These are phyloP conservation scores for Hydrolagus affinis DNA, from an alignment of 2,113 vertebrate genomes.

Conservation along the genomic window DNA sequence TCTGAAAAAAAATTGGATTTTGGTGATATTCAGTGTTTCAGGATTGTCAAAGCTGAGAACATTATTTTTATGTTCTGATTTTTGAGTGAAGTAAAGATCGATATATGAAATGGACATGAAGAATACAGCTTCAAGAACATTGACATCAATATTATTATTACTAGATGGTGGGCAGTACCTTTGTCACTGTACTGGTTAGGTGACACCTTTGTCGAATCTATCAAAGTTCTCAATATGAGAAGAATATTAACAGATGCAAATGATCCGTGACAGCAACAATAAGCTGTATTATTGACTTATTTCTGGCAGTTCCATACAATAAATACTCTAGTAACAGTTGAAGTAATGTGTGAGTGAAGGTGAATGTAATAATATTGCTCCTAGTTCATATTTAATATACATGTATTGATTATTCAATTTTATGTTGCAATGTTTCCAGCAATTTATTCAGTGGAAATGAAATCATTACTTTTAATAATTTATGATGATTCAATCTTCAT, in stretches of 20 bases:
- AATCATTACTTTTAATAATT: constrained; percentile 4
- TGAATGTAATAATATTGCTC: neutral
- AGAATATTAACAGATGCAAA: neutral
- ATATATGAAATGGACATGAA: neutral
- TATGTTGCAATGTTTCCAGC: neutral
- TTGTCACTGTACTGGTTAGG: too few species aligned
- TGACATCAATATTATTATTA: neutral
- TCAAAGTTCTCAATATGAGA: neutral
- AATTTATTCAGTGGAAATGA: neutral
- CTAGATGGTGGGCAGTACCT: too few species aligned
- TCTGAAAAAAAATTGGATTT: too few species aligned
- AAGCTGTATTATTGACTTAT: neutral
- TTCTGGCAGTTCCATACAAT: neutral
- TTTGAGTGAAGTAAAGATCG: too few species aligned
- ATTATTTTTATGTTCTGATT: too few species aligned
- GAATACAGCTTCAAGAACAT: neutral
- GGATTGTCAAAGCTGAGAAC: too few species aligned
- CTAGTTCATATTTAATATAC: neutral
- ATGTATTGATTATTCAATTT: neutral
- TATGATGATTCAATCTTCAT: neutral
- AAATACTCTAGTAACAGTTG: neutral
- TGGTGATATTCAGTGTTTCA: too few species aligned
- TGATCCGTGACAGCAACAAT: neutral
- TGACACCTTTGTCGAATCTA: neutral
- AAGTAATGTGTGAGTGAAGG: too few species aligned